phyloP scores from a whole-genome alignment of 2,113 vertebrate genomes.

The Clarias gariepinus region DNA sequence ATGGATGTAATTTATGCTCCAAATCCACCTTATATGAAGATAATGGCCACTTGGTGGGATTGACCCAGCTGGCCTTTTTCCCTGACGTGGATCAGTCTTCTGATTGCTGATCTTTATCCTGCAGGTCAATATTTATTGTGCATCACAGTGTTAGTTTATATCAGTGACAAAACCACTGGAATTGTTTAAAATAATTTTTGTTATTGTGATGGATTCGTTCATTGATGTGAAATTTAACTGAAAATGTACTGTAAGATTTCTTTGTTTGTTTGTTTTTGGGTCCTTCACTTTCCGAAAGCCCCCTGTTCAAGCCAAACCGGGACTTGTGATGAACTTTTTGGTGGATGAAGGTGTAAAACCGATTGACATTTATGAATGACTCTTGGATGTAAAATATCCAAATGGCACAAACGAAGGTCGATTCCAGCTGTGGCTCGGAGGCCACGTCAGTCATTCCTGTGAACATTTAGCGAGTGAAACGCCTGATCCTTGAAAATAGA shows the following conservation, averaged over 20 bases:
- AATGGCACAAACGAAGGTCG: too few relatives aligned
- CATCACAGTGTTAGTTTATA: not conserved
- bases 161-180: not conserved
- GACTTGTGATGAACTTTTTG: too few relatives aligned
- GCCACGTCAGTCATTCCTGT: too few relatives aligned
- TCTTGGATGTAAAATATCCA: too few relatives aligned
- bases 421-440: too few relatives aligned
- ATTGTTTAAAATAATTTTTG: not conserved
- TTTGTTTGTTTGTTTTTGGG: too few relatives aligned
- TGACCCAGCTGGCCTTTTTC: not conserved
- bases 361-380: too few relatives aligned
- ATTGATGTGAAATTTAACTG: not conserved
- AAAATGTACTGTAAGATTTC: not conserved
- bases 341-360: too few relatives aligned
- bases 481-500: too few relatives aligned
- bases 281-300: too few relatives aligned
- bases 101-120: not conserved
- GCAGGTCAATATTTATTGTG: not conserved
- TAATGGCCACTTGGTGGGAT: not conserved
- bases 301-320: not conserved
- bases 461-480: too few relatives aligned
- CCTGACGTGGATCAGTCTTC: not conserved
- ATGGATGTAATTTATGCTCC: constrained; percentile 14
- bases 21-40: not conserved
- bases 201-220: not conserved